These are phyloP conservation scores for Chrysogorgia sp. DNA, from an alignment of 92 coral and sea anemone genomes.

Conservation along the genomic window DNA sequence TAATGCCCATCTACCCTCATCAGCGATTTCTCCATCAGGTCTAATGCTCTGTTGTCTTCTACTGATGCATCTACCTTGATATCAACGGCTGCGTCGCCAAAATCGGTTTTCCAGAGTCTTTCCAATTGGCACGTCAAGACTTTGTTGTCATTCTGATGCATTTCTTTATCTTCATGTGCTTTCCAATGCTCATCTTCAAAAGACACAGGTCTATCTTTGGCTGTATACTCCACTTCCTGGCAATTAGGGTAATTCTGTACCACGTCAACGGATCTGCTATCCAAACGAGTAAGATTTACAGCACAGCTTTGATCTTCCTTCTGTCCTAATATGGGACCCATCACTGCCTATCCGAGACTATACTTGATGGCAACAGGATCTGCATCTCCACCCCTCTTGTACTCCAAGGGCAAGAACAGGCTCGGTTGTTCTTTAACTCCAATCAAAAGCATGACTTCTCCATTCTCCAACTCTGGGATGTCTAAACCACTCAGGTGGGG, in stretches of 20 bases:
- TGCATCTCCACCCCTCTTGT: no score
- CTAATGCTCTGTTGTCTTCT: constrained; percentile 56
- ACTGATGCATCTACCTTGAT: constrained; percentile 35
- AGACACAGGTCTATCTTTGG: no score
- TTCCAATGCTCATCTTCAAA: no score
- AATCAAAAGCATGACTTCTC: constrained; percentile 8
- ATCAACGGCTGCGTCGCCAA: constrained; percentile 21
- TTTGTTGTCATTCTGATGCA: constrained; percentile 24
- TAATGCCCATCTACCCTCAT: no score
- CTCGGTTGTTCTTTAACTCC: constrained; percentile 19
- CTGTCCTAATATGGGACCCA: no score
- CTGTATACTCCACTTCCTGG: neutral
- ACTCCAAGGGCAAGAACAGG: constrained; percentile 8
- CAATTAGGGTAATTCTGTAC: neutral
- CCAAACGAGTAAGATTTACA: neutral
- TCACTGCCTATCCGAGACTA: neutral
- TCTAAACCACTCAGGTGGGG: constrained; percentile 9
- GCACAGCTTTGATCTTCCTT: no score
- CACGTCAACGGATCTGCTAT: neutral
- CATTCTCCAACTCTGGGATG: constrained; percentile 17
- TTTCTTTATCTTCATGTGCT: constrained; percentile 14
- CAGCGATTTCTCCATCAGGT: constrained; percentile 48
- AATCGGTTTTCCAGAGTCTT: constrained; percentile 39
- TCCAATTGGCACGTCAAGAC: constrained; percentile 21
- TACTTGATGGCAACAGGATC: constrained; percentile 18